These are phyloP conservation scores for Solea senegalensis DNA, from an alignment of 2,113 vertebrate genomes.

Conservation along the genomic window DNA sequence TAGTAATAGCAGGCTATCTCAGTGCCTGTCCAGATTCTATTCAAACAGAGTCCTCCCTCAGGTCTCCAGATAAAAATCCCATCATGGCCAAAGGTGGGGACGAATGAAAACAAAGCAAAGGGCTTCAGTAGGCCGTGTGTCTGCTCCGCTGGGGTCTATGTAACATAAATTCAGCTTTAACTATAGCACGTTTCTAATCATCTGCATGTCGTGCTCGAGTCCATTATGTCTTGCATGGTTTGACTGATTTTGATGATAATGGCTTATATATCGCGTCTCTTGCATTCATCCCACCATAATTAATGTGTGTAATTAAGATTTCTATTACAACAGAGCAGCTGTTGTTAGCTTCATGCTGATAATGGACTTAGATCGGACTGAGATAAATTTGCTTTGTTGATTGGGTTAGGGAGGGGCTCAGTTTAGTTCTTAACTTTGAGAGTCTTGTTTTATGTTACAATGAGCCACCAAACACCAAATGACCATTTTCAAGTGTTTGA, in stretches of 20 bases:
- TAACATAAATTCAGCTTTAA: slow-evolving; percentile 46
- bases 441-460: slow-evolving; percentile 42
- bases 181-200: slow-evolving; percentile 39
- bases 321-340: slow-evolving; percentile 81
- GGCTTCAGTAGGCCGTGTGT: slow-evolving; percentile 29
- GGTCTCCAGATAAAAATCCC: slow-evolving; percentile 74
- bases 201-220: slow-evolving; percentile 46
- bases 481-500: slow-evolving; percentile 15
- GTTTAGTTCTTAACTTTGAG: slow-evolving; percentile 63
- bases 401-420: slow-evolving; percentile 70
- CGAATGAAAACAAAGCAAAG: slow-evolving; percentile 57
- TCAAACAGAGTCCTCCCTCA: slow-evolving; percentile 72
- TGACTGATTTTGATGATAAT: slow-evolving; percentile 75
- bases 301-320: slow-evolving; percentile 83
- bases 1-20: slow-evolving; percentile 74
- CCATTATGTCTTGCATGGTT: slow-evolving; percentile 66
- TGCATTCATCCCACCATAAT: slow-evolving; percentile 76
- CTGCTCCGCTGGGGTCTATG: slow-evolving; percentile 21
- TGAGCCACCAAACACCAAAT: slow-evolving; percentile 23
- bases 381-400: slow-evolving; percentile 80
- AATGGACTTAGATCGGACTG: slow-evolving; percentile 79
- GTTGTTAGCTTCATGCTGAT: slow-evolving; percentile 79
- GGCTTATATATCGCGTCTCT: slow-evolving; percentile 71
- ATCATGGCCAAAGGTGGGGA: slow-evolving; percentile 67
- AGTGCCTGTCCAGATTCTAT: slow-evolving; percentile 62